Evolutionary conservation across 2,113 vertebrate species (phyloP).

Genomic region (Phycodurus eques): DNA sequence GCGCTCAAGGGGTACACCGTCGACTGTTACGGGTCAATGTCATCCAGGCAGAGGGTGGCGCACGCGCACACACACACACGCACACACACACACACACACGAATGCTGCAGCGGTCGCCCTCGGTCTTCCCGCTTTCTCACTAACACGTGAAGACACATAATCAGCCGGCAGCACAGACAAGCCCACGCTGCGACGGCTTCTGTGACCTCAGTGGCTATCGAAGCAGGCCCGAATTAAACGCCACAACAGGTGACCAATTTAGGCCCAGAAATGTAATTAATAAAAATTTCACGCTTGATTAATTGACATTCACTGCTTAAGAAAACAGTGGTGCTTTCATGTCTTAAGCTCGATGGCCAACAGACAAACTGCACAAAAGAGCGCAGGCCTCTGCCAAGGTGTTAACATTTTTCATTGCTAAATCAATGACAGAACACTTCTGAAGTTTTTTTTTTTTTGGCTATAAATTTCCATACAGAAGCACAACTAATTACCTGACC

Average conservation of each 20-base stretch:
- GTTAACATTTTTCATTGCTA: background rate
- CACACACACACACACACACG: background rate
- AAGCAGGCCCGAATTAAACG: background rate
- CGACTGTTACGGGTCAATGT: slow-evolving; percentile 65
- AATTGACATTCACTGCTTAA: background rate
- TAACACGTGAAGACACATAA: slow-evolving; percentile 49
- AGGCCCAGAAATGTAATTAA: background rate
- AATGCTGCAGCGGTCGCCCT: slow-evolving; percentile 60
- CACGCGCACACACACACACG: slow-evolving; percentile 4
- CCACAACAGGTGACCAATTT: background rate
- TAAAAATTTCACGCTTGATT: background rate
- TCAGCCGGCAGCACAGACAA: slow-evolving; percentile 16
- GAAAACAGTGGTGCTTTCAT: background rate
- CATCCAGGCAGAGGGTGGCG: slow-evolving; percentile 54
- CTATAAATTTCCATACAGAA: background rate
- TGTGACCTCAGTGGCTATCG: slow-evolving; percentile 16
- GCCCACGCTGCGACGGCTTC: slow-evolving; percentile 9
- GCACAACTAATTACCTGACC: background rate
- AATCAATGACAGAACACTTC: background rate
- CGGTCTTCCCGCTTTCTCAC: slow-evolving; percentile 34
- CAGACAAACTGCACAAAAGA: background rate
- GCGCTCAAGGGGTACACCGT: slow-evolving; percentile 54
- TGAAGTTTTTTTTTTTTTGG: background rate
- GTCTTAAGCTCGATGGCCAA: background rate
- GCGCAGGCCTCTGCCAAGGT: background rate